A percentile compares a stretch with the other conserved stretches of the same genome.
Conservation (phyloP, 2,888 invertebrate species). For the Alcis repandata region DNA sequence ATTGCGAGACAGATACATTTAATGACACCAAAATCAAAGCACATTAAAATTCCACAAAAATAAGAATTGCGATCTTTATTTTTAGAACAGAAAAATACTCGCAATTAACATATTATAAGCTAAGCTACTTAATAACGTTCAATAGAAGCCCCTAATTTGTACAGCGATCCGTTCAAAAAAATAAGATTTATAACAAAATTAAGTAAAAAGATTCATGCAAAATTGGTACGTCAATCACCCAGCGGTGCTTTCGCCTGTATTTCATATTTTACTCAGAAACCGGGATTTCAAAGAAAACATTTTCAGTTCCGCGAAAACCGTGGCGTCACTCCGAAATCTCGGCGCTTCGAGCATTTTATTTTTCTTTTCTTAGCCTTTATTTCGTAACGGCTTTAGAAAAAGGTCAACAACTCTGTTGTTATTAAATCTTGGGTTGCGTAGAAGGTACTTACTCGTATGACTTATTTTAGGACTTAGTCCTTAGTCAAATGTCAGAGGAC, state of each 20-base stretch:
- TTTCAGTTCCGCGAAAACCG: constrained; percentile 26
- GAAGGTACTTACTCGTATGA: constrained; percentile 2
- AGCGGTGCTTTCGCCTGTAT: constrained; percentile 25
- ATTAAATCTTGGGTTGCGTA: constrained; percentile 6
- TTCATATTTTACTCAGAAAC: constrained; percentile 54
- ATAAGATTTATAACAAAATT: constrained; percentile 4
- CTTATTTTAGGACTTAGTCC: constrained; percentile 1
- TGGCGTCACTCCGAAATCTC: constrained; percentile 19
- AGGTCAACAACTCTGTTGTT: constrained; percentile 22
- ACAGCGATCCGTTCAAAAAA: constrained; percentile 1
- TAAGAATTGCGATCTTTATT: too few species aligned
- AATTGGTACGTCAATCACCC: constrained; percentile 50
- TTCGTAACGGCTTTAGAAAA: constrained; percentile 21
- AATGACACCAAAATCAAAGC: too few species aligned
- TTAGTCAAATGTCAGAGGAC: constrained; percentile 6
- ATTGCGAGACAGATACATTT: too few species aligned
- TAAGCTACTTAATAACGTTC: too few species aligned
- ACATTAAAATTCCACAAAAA: too few species aligned
- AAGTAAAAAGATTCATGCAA: constrained; percentile 32
- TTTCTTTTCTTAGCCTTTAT: constrained; percentile 8
- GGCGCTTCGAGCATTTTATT: neutral
- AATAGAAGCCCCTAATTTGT: neutral
- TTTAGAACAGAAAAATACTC: too few species aligned
- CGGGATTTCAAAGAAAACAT: constrained; percentile 60
- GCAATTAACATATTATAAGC: too few species aligned